These are phyloP conservation scores for Calycopis cecrops DNA, from an alignment of 1,140 invertebrate genomes.

Conservation along the genomic window DNA sequence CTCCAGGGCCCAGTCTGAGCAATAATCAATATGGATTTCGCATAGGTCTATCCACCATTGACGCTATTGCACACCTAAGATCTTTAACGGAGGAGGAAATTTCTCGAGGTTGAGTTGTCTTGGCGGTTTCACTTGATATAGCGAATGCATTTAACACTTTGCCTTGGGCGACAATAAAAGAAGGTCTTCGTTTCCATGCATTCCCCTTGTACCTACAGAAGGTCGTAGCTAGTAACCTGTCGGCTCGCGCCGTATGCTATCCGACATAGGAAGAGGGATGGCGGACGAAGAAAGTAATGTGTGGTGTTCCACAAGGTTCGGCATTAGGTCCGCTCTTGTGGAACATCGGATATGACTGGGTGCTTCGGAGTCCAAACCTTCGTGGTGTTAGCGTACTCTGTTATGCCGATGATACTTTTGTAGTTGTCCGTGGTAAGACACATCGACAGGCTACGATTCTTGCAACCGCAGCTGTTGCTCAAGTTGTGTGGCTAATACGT, in stretches of 20 bases:
- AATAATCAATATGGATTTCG: slow-evolving; percentile 1
- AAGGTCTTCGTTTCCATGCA: background rate
- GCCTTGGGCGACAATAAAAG: slow-evolving; percentile 7
- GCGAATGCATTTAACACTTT: slow-evolving; percentile 1
- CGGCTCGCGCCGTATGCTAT: background rate
- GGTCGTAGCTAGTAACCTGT: background rate
- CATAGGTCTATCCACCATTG: background rate
- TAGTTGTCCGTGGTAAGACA: too few relatives aligned
- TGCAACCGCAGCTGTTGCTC: too few relatives aligned
- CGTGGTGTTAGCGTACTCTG: background rate
- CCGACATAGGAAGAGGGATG: too few relatives aligned
- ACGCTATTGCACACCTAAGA: background rate
- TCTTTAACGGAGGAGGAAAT: background rate
- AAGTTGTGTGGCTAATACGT: too few relatives aligned
- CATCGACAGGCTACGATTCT: too few relatives aligned
- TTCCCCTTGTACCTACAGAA: background rate
- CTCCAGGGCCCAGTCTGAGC: background rate
- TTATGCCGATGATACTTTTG: too few relatives aligned
- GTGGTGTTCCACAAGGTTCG: too few relatives aligned
- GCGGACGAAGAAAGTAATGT: too few relatives aligned
- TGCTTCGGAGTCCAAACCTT: too few relatives aligned
- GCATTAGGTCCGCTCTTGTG: too few relatives aligned
- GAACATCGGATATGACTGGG: too few relatives aligned
- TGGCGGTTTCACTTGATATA: background rate
- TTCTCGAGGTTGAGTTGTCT: background rate